Evolutionary conservation across 2,113 vertebrate genomes (phyloP).

Genomic region (Sebastes schlegelii): DNA sequence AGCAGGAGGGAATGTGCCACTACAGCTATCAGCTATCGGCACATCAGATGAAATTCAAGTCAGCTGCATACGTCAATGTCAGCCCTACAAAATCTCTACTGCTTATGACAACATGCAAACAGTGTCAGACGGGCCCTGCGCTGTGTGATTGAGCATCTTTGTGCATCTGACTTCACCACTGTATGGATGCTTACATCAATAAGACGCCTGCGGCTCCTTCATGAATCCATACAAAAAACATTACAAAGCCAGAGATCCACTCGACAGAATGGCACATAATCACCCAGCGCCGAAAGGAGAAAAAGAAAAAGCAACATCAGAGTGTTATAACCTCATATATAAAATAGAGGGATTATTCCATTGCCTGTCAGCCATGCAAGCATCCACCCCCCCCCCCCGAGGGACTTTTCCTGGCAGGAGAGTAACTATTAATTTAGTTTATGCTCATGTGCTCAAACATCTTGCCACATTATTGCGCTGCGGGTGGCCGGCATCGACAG

Average conservation of each 20-base stretch:
- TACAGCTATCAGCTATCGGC: slow-evolving; percentile 35
- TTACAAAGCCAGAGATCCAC: slow-evolving; percentile 32
- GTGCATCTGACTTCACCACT: slow-evolving; percentile 19
- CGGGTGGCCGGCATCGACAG: slow-evolving; percentile 33
- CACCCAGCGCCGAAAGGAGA: slow-evolving; percentile 1
- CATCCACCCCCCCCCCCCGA: neutral
- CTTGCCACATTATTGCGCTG: slow-evolving; percentile 45
- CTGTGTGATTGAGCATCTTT: slow-evolving; percentile 5
- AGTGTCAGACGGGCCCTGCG: neutral
- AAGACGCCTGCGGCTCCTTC: slow-evolving; percentile 18
- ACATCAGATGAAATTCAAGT: slow-evolving; percentile 39
- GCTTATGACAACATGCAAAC: slow-evolving; percentile 18
- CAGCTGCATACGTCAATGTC: slow-evolving; percentile 22
- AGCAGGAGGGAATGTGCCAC: slow-evolving; percentile 11
- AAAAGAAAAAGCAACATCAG: slow-evolving; percentile 34
- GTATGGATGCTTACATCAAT: slow-evolving; percentile 28
- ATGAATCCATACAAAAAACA: slow-evolving; percentile 48
- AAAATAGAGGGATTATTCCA: slow-evolving; percentile 49
- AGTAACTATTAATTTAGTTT: slow-evolving; percentile 58
- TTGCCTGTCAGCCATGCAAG: slow-evolving; percentile 58
- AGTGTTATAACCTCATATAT: slow-evolving; percentile 48
- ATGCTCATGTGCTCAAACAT: slow-evolving; percentile 45
- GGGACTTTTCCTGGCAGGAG: slow-evolving; percentile 41
- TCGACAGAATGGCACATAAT: slow-evolving; percentile 41
- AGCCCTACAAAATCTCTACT: slow-evolving; percentile 13